Evolutionary conservation across 1,140 invertebrate genomes (phyloP).

Genomic region (Akabosia matsudoensis): DNA sequence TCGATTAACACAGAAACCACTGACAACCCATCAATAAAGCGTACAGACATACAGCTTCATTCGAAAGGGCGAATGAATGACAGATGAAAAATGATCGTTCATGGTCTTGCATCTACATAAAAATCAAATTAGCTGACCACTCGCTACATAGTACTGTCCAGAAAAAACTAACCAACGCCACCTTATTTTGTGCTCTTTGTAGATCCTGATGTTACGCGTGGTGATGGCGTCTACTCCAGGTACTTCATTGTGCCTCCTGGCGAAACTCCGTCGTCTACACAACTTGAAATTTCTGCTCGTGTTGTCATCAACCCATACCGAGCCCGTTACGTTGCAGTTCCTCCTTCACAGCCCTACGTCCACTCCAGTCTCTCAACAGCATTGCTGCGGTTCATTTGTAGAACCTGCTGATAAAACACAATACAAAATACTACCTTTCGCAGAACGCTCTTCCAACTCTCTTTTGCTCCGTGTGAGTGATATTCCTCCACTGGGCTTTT

Average conservation of each 20-base stretch:
- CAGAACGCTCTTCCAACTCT: conserved; percentile 50
- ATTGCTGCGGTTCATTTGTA: conserved; percentile 43
- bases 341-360: conserved; percentile 20
- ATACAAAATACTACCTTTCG: conserved; percentile 41
- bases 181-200: conserved; percentile 39
- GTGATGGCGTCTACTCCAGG: conserved; percentile 64
- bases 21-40: too few species aligned
- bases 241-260: conserved; percentile 58
- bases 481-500: conserved; percentile 47
- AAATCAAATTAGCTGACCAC: too few species aligned
- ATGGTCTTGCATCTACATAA: too few species aligned
- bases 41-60: too few species aligned
- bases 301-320: conserved; percentile 45
- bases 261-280: conserved; percentile 4
- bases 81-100: too few species aligned
- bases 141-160: too few species aligned
- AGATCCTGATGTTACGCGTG: conserved; percentile 64
- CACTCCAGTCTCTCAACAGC: conserved; percentile 25
- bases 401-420: conserved; percentile 42
- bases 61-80: too few species aligned
- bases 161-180: too few species aligned
- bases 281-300: conserved; percentile 42
- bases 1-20: too few species aligned
- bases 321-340: conserved; percentile 42
- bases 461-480: conserved; percentile 51